Conservation (phyloP, 2,113 vertebrate species). For the Nothoprocta pentlandii region DNA sequence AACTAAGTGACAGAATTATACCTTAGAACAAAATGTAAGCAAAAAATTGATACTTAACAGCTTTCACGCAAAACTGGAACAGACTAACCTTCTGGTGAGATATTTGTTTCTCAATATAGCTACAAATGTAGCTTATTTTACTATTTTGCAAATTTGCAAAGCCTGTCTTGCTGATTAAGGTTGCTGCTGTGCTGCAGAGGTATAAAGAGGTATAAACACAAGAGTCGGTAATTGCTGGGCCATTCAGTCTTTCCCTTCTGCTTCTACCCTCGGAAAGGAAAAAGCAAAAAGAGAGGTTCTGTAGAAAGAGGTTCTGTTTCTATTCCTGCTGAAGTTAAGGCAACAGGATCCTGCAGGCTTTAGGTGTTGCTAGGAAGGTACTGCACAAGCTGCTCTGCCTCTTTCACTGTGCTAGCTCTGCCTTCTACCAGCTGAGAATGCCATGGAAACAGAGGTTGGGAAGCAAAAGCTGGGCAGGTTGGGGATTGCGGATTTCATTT, state of each 20-base stretch:
- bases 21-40: background rate
- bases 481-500: background rate
- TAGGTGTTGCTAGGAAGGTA: constrained; percentile 64
- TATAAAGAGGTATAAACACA: constrained; percentile 1
- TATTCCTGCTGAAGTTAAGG: constrained; percentile 53
- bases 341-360: constrained; percentile 23
- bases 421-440: constrained; percentile 51
- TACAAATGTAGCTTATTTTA: constrained; percentile 1
- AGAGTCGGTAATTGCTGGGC: constrained; percentile 31
- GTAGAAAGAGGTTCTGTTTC: constrained; percentile 42
- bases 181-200: background rate
- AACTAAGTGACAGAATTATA: background rate
- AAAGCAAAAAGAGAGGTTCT: constrained; percentile 3
- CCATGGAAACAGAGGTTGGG: constrained; percentile 59
- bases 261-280: constrained; percentile 27
- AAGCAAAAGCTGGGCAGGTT: constrained; percentile 53
- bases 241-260: background rate
- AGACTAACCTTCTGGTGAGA: background rate
- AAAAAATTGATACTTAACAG: background rate
- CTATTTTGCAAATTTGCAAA: background rate
- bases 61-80: background rate
- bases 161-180: background rate
- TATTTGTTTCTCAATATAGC: constrained; percentile 9
- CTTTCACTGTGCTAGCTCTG: constrained; percentile 32
- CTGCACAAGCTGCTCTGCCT: constrained; percentile 42